phyloP scores from a whole-genome alignment of 2,888 invertebrate species.

The Sympetrum striolatum region DNA sequence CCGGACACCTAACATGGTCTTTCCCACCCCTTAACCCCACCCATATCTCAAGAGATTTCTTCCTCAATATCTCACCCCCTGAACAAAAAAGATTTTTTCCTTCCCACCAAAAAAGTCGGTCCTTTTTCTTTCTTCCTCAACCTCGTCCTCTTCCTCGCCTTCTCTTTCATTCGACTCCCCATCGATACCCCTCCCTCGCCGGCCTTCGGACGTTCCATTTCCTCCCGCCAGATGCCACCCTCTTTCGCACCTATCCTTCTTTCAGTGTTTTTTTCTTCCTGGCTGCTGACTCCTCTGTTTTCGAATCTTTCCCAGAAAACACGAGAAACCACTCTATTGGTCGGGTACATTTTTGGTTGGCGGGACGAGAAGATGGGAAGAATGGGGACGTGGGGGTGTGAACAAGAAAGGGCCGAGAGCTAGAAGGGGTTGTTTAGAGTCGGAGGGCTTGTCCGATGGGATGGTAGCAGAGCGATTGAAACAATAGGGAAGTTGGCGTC shows the following conservation, averaged over 20 bases:
- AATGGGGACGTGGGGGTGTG: neutral
- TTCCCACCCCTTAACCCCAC: neutral
- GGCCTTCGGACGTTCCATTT: neutral
- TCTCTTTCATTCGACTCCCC: neutral
- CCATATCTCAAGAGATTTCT: neutral
- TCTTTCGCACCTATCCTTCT: neutral
- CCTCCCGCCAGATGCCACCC: neutral
- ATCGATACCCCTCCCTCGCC: neutral
- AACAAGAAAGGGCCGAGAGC: neutral
- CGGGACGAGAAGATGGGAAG: neutral
- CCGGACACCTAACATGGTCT: neutral
- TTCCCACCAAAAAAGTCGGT: neutral
- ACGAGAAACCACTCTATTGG: conserved; percentile 23
- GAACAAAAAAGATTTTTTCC: neutral
- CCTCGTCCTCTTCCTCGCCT: neutral
- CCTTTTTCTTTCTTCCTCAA: neutral
- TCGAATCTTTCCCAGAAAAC: neutral
- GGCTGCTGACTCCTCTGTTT: neutral
- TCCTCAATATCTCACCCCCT: neutral
- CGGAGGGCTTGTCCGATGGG: neutral
- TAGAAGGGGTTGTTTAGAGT: neutral
- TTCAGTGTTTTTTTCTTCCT: neutral
- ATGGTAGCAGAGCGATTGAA: too few species aligned
- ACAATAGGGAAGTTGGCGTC: too few species aligned
- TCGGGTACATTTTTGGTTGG: neutral